These are phyloP conservation scores for Drosophila ustulata DNA, from an alignment of 2,888 invertebrate genomes.

Conservation along the genomic window DNA sequence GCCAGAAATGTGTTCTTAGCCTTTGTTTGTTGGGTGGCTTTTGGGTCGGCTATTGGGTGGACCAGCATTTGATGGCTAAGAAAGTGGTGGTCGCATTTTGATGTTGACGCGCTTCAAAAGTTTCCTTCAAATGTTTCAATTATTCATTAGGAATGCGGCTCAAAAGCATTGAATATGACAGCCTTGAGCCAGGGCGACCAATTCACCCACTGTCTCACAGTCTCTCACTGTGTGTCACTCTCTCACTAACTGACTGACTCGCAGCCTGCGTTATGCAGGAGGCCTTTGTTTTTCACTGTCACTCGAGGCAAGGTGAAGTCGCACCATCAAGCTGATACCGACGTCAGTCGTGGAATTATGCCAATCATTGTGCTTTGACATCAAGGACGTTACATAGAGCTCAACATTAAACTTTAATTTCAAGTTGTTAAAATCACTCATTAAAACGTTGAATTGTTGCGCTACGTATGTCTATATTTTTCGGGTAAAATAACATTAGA, in stretches of 20 bases:
- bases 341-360: constrained; percentile 4
- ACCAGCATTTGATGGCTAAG: constrained; percentile 7
- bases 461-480: too few relatives aligned
- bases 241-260: constrained; percentile 1
- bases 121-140: constrained; percentile 49
- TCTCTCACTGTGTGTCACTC: constrained; percentile 7
- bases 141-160: constrained; percentile 55
- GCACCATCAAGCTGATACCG: not conserved
- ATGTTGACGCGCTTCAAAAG: constrained; percentile 46
- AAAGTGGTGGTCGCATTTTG: constrained; percentile 36
- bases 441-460: too few relatives aligned
- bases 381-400: not conserved
- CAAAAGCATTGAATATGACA: constrained; percentile 27
- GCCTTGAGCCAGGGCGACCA: not conserved
- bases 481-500: too few relatives aligned
- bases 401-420: too few relatives aligned
- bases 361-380: not conserved
- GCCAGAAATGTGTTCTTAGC: constrained; percentile 17
- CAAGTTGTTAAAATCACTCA: too few relatives aligned
- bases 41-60: constrained; percentile 2
- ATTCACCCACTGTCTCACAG: constrained; percentile 11
- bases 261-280: not conserved
- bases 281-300: constrained; percentile 1
- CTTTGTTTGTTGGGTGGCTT: not conserved
- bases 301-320: not conserved